These are phyloP conservation scores for Oncorhynchus nerka DNA, from an alignment of 2,113 vertebrate genomes.

Conservation along the genomic window DNA sequence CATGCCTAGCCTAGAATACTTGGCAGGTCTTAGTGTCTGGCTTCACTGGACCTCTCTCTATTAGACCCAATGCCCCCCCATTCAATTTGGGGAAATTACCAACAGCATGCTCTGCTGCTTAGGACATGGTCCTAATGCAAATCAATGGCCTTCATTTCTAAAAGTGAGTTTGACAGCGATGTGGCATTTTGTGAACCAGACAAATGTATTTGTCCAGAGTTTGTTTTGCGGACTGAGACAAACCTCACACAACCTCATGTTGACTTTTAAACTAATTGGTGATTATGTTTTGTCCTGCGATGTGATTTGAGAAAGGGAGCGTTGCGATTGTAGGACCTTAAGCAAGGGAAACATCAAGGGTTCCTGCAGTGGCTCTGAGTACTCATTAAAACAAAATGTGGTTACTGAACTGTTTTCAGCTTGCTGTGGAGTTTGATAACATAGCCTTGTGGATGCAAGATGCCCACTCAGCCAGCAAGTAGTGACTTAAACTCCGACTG, in stretches of 20 bases:
- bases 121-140: neutral
- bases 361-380: neutral
- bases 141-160: conserved; percentile 13
- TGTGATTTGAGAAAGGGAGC: neutral
- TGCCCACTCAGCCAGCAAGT: too few relatives aligned
- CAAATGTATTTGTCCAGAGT: neutral
- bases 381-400: neutral
- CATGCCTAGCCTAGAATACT: neutral
- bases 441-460: too few relatives aligned
- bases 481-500: too few relatives aligned
- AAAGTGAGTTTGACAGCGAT: neutral
- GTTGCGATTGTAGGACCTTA: neutral
- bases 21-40: neutral
- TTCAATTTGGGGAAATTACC: conserved; percentile 27
- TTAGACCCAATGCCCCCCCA: conserved; percentile 4
- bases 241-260: neutral
- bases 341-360: neutral
- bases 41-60: neutral
- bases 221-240: conserved; percentile 2
- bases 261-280: neutral
- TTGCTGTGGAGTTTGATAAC: neutral
- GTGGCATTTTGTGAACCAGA: neutral
- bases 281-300: conserved; percentile 2
- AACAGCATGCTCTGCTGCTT: conserved; percentile 21
- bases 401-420: neutral